Conservation (phyloP, 2,797 vertebrate species). For the Jordanella pulchra region DNA sequence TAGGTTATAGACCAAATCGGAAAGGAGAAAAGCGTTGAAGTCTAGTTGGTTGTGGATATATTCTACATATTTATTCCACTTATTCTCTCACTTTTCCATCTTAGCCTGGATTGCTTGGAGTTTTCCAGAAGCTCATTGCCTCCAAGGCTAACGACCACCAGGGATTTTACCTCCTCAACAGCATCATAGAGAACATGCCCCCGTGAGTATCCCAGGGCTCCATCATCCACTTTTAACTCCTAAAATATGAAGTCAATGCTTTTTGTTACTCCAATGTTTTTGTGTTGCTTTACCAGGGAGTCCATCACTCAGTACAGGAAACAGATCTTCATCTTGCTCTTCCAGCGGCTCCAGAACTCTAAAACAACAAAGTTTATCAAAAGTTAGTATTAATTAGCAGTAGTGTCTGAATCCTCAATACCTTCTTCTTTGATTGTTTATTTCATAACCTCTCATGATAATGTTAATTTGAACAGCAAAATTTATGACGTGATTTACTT, state of each 20-base stretch:
- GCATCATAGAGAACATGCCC: conserved; percentile 97
- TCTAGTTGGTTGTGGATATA: too few relatives aligned
- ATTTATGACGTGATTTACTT: too few relatives aligned
- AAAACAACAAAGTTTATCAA: conserved; percentile 99
- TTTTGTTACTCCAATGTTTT: conserved; percentile 3
- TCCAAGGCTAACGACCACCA: conserved; percentile 99
- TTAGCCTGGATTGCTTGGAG: conserved; percentile 94
- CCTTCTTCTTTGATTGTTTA: too few relatives aligned
- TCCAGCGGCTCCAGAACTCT: conserved; percentile 97
- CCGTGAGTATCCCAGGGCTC: conserved; percentile 78
- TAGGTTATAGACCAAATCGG: background rate
- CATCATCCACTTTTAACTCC: background rate
- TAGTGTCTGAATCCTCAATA: too few relatives aligned
- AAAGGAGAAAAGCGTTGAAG: background rate
- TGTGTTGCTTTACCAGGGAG: conserved; percentile 76
- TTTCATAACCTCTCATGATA: too few relatives aligned
- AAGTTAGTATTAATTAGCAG: conserved; percentile 88
- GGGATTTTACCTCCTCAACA: conserved; percentile 97
- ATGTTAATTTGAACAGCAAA: too few relatives aligned
- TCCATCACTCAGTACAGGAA: conserved; percentile 94
- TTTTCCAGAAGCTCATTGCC: conserved; percentile 98
- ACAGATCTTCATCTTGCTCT: conserved; percentile 97
- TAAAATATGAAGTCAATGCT: background rate
- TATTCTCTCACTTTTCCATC: conserved; percentile 1
- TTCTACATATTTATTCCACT: background rate